Conservation (phyloP, 1,140 invertebrate species). For the Scaptomyza hsui region DNA sequence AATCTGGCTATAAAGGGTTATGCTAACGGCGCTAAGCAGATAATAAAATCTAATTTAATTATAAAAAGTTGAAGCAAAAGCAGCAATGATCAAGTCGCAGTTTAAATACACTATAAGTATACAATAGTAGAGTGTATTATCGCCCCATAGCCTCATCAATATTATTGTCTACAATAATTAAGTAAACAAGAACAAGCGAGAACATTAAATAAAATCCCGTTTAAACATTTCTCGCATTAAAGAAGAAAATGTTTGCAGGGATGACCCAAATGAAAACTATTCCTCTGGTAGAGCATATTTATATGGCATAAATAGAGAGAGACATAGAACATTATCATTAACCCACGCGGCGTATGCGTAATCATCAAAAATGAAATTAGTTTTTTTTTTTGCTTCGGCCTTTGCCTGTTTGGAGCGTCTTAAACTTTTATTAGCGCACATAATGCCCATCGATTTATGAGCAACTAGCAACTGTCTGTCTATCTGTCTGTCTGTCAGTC, state of each 20-base stretch:
- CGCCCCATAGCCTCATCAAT: too few species aligned
- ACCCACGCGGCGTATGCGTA: slow-evolving; percentile 64
- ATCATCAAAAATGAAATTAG: slow-evolving; percentile 41
- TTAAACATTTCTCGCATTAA: neutral
- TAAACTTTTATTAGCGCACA: slow-evolving; percentile 76
- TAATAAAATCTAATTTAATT: slow-evolving; percentile 62
- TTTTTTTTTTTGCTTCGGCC: slow-evolving; percentile 25
- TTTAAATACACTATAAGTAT: slow-evolving; percentile 3
- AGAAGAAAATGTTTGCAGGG: slow-evolving; percentile 6
- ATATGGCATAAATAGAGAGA: neutral
- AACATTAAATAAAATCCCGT: too few species aligned
- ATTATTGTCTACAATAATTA: too few species aligned
- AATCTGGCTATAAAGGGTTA: slow-evolving; percentile 52
- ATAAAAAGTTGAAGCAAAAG: slow-evolving; percentile 2
- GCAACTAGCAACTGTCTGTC: slow-evolving; percentile 56
- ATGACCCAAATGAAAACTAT: slow-evolving; percentile 13
- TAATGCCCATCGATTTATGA: slow-evolving; percentile 73
- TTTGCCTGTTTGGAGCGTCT: slow-evolving; percentile 40
- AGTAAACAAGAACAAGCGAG: too few species aligned
- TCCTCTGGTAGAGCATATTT: slow-evolving; percentile 27
- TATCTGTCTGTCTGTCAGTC: slow-evolving; percentile 2
- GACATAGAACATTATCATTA: slow-evolving; percentile 20
- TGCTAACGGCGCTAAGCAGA: slow-evolving; percentile 31
- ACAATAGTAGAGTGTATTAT: too few species aligned
- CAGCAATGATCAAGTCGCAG: neutral